Conservation (phyloP, 1,140 invertebrate genomes). For the Galleria mellonella region DNA sequence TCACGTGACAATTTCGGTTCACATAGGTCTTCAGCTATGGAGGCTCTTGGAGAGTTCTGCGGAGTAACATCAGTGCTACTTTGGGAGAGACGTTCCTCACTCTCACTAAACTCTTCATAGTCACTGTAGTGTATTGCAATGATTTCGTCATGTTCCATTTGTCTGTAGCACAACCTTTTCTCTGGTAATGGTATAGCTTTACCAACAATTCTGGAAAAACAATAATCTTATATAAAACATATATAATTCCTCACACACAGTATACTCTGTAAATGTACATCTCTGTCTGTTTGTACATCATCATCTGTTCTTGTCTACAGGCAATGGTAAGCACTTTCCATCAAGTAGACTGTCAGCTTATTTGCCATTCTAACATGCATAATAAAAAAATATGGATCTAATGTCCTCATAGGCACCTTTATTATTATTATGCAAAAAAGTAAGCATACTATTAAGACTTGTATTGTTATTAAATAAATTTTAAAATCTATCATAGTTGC, state of each 20-base stretch:
- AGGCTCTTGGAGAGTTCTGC: slow-evolving; percentile 50
- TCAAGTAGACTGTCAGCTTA: too few species aligned
- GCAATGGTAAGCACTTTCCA: too few species aligned
- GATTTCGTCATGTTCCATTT: slow-evolving; percentile 64
- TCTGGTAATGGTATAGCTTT: slow-evolving; percentile 49
- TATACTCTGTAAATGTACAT: too few species aligned
- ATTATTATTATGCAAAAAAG: too few species aligned
- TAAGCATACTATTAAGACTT: too few species aligned
- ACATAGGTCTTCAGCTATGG: slow-evolving; percentile 22
- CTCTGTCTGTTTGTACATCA: too few species aligned
- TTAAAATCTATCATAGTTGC: too few species aligned
- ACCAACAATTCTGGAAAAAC: slow-evolving; percentile 56
- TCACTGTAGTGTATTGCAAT: slow-evolving; percentile 67
- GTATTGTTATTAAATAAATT: too few species aligned
- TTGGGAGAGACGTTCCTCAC: slow-evolving; percentile 54
- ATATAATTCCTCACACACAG: too few species aligned
- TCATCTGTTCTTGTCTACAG: too few species aligned
- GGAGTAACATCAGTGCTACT: slow-evolving; percentile 61
- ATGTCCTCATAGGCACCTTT: neutral
- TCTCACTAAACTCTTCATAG: slow-evolving; percentile 58
- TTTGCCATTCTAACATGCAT: too few species aligned
- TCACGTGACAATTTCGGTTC: slow-evolving; percentile 43
- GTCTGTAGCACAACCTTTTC: slow-evolving; percentile 34
- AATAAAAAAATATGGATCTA: too few species aligned
- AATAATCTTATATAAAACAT: slow-evolving; percentile 2